These are phyloP conservation scores for Cheilosia pagana DNA, from an alignment of 2,888 invertebrate species.

Conservation along the genomic window DNA sequence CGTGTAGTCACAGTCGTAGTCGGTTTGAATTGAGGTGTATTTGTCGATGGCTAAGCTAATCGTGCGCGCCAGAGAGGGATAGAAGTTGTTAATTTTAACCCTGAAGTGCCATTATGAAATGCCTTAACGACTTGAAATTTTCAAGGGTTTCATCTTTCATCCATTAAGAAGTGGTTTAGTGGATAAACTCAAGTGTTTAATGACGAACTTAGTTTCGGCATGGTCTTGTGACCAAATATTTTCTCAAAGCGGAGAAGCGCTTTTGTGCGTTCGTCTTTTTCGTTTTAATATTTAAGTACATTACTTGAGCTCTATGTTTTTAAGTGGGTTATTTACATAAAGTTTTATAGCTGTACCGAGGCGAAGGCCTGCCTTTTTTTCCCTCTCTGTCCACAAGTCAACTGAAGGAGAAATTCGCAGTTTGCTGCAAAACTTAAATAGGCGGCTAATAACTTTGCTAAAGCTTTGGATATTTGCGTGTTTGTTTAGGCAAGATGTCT, in stretches of 20 bases:
- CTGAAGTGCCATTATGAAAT: slow-evolving; percentile 71
- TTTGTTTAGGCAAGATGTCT: neutral
- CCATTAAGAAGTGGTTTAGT: slow-evolving; percentile 73
- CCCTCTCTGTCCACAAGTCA: slow-evolving; percentile 19
- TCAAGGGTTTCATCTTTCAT: slow-evolving; percentile 73
- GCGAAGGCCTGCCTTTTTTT: neutral
- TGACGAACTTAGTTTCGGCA: slow-evolving; percentile 67
- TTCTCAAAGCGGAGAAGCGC: slow-evolving; percentile 26
- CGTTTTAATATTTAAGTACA: slow-evolving; percentile 66
- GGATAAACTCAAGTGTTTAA: slow-evolving; percentile 74
- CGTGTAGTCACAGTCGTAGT: neutral
- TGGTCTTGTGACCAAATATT: slow-evolving; percentile 45
- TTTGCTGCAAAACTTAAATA: slow-evolving; percentile 26
- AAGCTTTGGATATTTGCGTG: slow-evolving; percentile 46
- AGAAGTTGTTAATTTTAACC: slow-evolving; percentile 68
- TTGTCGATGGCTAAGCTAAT: slow-evolving; percentile 24
- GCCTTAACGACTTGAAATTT: slow-evolving; percentile 68
- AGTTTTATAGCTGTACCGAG: slow-evolving; percentile 52
- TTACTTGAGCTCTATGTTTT: slow-evolving; percentile 52
- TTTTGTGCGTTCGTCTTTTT: slow-evolving; percentile 16
- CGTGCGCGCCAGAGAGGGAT: neutral
- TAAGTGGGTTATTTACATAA: slow-evolving; percentile 69
- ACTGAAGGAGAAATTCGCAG: slow-evolving; percentile 16
- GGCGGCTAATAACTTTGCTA: slow-evolving; percentile 47
- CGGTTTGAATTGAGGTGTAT: slow-evolving; percentile 44